Evolutionary conservation across 2,113 vertebrate genomes (phyloP), one percentile per base, ranked within the genome.

Genomic region (Chaetodon trifascialis): DNA sequence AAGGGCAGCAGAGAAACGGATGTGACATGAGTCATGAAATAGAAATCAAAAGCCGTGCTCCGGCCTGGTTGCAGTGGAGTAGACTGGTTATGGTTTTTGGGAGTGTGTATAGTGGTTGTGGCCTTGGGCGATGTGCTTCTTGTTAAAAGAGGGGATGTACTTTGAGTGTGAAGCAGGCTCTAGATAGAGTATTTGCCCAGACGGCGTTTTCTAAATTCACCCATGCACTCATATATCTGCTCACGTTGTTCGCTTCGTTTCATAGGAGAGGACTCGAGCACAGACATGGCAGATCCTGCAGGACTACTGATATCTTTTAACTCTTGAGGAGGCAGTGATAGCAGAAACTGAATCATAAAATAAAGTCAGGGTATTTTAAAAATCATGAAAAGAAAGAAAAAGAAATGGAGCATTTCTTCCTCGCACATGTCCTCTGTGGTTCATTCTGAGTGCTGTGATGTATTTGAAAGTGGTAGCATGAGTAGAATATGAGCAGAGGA

Each of bases 1-100:
- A 79, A 86, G 86, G 80, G 64, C 34, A 67, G 69, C 64, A 44
- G 65, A 86, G 78, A 79, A 83, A 87, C 54, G 67, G 84, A 88
- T 87, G 89, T 68, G 84, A 84, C 90, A 88, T 59, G 84, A 90
- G 88, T 89, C 86, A 91, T 88, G 91, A 91, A 92, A 92, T 75
- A 86, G 88, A 90, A 93, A 90, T 89, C 83, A 91, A 86, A 93
- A 89, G 84, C 70, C 23, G 40, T 68, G 73, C 88, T 86, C 69
- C 36, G 67, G 86, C 83, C 76, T 54, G 55, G 84, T 56, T 86
- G 85, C 84, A 82, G 77, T 38, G 51, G 56, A 88, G 72, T 46
- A 40, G 75, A 60, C 81, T 78, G 80, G 77, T 75, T 90, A 82
- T 80, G 84, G 67, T 79, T 89, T 91, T 85, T 72, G 71, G 54